Conservation (phyloP, 2,888 invertebrate species). For the Sphaerophoria taeniata region DNA sequence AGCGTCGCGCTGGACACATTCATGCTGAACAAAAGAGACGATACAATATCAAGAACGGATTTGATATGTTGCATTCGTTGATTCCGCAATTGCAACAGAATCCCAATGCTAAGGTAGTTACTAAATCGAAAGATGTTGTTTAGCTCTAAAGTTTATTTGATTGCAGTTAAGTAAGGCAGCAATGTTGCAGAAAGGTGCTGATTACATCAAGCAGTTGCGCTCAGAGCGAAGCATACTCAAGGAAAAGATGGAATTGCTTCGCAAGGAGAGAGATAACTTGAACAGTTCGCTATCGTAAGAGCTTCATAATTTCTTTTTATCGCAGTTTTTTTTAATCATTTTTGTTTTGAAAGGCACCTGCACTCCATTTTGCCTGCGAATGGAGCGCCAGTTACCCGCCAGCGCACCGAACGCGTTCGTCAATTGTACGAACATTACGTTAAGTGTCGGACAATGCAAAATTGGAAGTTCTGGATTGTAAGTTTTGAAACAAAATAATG, state of each 20-base stretch:
- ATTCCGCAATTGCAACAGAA: slow-evolving; percentile 96
- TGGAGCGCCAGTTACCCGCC: slow-evolving; percentile 96
- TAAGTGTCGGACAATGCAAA: slow-evolving; percentile 91
- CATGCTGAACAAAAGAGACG: slow-evolving; percentile 98
- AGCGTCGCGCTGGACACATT: slow-evolving; percentile 93
- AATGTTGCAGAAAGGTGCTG: slow-evolving; percentile 98
- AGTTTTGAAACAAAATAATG: slow-evolving; percentile 69
- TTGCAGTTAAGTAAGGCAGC: slow-evolving; percentile 94
- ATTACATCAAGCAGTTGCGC: slow-evolving; percentile 95
- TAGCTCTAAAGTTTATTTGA: neutral
- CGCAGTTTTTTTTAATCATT: neutral
- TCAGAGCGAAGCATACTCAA: slow-evolving; percentile 93
- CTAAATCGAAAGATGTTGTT: too few species aligned
- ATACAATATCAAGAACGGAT: slow-evolving; percentile 98
- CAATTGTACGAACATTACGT: slow-evolving; percentile 98
- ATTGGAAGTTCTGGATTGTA: slow-evolving; percentile 99
- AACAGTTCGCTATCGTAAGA: slow-evolving; percentile 94
- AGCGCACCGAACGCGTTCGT: slow-evolving; percentile 94
- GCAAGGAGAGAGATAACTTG: slow-evolving; percentile 94
- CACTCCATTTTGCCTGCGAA: slow-evolving; percentile 97
- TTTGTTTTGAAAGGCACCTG: slow-evolving; percentile 88
- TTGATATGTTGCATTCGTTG: slow-evolving; percentile 95
- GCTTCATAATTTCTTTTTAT: neutral
- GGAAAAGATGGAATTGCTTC: slow-evolving; percentile 94
- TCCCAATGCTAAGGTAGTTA: slow-evolving; percentile 91